Conservation (phyloP, 1,140 invertebrate genomes). For the Archegozetes longisetosus region DNA sequence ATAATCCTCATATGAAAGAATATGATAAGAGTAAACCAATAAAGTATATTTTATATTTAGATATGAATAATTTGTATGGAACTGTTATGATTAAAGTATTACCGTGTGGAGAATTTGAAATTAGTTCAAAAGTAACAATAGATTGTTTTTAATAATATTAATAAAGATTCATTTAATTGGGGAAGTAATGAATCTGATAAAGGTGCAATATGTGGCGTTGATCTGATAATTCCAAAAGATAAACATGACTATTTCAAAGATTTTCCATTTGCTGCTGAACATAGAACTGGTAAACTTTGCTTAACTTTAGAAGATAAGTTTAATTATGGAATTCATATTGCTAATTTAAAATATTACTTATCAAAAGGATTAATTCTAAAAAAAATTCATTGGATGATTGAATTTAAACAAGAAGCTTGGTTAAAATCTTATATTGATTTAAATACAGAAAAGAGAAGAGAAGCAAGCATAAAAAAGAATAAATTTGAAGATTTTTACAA, state of each 20-base stretch:
- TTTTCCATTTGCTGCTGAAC: conserved; percentile 29
- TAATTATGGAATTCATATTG: conserved; percentile 36
- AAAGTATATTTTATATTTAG: no score
- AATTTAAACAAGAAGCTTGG: conserved; percentile 34
- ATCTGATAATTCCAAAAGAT: conserved; percentile 22
- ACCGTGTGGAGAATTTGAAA: no score
- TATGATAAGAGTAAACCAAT: no score
- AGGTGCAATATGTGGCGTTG: conserved; percentile 23
- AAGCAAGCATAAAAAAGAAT: conserved; percentile 24
- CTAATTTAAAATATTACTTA: conserved; percentile 34
- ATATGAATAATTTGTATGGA: no score
- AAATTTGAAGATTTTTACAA: conserved; percentile 27
- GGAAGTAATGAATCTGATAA: no score
- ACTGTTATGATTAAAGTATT: no score
- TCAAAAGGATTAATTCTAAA: conserved; percentile 30
- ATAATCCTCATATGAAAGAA: no score
- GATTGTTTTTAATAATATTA: no score
- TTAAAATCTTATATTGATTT: conserved; percentile 31
- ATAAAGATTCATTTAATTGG: no score
- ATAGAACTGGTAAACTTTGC: conserved; percentile 11
- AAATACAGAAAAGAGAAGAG: conserved; percentile 27
- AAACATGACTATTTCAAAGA: conserved; percentile 27
- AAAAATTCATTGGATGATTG: conserved; percentile 33
- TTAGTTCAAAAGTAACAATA: no score
- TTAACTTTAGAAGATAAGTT: conserved; percentile 16